Conservation (phyloP, 2,888 invertebrate genomes). For the Tetranychus piercei region DNA sequence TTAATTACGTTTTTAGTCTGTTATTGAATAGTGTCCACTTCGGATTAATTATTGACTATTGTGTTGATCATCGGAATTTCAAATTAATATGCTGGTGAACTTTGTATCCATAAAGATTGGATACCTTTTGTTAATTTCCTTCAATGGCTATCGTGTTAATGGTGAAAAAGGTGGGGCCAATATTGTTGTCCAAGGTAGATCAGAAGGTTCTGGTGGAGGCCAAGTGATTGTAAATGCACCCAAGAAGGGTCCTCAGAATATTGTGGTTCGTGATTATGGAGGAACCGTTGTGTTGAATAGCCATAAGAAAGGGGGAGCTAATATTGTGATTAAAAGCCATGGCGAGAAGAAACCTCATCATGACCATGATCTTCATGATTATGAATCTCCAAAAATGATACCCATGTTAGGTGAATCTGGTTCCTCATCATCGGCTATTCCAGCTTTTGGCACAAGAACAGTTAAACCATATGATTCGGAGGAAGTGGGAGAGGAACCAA, state of each 20-base stretch:
- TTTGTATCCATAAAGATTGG: neutral
- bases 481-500: neutral
- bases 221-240: neutral
- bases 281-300: conserved; percentile 2
- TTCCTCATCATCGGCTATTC: neutral
- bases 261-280: conserved; percentile 3
- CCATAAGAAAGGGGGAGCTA: neutral
- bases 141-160: conserved; percentile 1
- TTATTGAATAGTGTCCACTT: too few species aligned
- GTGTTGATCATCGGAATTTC: too few species aligned
- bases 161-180: neutral
- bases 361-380: neutral
- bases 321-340: neutral
- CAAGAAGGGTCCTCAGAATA: conserved; percentile 3
- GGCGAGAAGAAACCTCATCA: neutral
- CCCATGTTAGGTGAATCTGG: neutral
- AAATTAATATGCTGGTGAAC: neutral
- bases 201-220: neutral
- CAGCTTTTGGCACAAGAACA: neutral
- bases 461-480: neutral
- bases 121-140: neutral
- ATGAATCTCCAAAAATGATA: conserved; percentile 1
- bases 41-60: too few species aligned
- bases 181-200: conserved; percentile 1
- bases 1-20: too few species aligned